These are phyloP conservation scores for Leptoclinus maculatus DNA, from an alignment of 2,797 vertebrate species.

Conservation along the genomic window DNA sequence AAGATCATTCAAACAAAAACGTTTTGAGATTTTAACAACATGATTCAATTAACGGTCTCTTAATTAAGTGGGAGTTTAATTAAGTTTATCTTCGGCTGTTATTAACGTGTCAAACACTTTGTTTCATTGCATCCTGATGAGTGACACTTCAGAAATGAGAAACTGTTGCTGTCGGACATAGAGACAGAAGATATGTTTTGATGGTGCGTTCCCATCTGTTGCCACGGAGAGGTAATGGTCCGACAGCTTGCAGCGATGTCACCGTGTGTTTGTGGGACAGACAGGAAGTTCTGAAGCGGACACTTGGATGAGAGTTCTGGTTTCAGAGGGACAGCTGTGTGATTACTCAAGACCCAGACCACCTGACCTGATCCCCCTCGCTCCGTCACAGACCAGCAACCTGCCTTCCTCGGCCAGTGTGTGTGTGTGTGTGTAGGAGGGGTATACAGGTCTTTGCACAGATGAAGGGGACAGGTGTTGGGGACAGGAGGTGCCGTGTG, in stretches of 20 bases:
- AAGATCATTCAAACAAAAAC: background rate
- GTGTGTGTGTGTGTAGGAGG: slow-evolving; percentile 17
- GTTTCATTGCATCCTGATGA: background rate
- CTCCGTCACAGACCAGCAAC: slow-evolving; percentile 72
- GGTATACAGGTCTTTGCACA: slow-evolving; percentile 65
- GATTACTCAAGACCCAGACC: slow-evolving; percentile 62
- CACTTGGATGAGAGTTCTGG: slow-evolving; percentile 63
- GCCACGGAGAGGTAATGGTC: slow-evolving; percentile 33
- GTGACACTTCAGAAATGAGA: background rate
- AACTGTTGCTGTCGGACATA: slow-evolving; percentile 5
- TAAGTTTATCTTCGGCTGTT: background rate
- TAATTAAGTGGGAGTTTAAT: background rate
- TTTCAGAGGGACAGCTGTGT: slow-evolving; percentile 81
- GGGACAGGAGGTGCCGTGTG: slow-evolving; percentile 83
- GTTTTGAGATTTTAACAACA: background rate
- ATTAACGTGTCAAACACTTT: background rate
- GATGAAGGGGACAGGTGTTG: slow-evolving; percentile 83
- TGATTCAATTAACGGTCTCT: background rate
- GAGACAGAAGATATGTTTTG: slow-evolving; percentile 27
- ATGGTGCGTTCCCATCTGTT: slow-evolving; percentile 65
- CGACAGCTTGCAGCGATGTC: slow-evolving; percentile 54
- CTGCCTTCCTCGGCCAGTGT: slow-evolving; percentile 52
- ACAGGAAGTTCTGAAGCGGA: slow-evolving; percentile 38
- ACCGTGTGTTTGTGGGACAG: slow-evolving; percentile 26
- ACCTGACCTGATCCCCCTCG: slow-evolving; percentile 48